A percentile compares a stretch with the other conserved stretches of the same genome.
phyloP scores from a whole-genome alignment of 2,888 invertebrate species.

The Drosophila phalerata region DNA sequence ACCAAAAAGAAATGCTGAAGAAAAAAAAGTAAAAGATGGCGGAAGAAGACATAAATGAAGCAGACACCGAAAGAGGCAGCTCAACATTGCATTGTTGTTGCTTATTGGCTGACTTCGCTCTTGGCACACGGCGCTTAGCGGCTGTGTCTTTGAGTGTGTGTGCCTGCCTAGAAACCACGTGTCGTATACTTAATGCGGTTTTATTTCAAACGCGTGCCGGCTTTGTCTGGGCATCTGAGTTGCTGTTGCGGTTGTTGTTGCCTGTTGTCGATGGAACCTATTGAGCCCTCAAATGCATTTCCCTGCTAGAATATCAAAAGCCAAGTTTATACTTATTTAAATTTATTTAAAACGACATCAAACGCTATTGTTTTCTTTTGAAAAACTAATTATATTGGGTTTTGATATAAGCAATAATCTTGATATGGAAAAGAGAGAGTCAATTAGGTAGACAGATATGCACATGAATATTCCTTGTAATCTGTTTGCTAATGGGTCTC shows the following conservation, averaged over 20 bases:
- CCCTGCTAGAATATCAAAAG: conserved; percentile 31
- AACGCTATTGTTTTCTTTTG: neutral
- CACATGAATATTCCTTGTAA: neutral
- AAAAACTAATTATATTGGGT: neutral
- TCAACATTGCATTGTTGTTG: conserved; percentile 42
- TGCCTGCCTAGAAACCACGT: conserved; percentile 63
- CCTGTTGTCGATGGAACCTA: conserved; percentile 18
- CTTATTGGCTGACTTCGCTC: conserved; percentile 15
- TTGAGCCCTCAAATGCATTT: conserved; percentile 47
- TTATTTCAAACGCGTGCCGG: conserved; percentile 71
- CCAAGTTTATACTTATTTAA: conserved; percentile 10
- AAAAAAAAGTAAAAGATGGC: conserved; percentile 58
- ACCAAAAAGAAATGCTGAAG: conserved; percentile 18
- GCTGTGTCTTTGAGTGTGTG: conserved; percentile 44
- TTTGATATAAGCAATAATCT: neutral
- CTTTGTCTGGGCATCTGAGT: conserved; percentile 21
- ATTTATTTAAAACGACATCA: conserved; percentile 1
- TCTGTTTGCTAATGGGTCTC: neutral
- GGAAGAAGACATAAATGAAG: conserved; percentile 79
- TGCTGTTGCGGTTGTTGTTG: neutral
- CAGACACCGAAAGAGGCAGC: conserved; percentile 69
- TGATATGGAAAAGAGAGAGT: neutral
- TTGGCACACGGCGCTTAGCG: conserved; percentile 33
- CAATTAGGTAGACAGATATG: neutral
- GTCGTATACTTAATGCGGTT: conserved; percentile 77